These are phyloP conservation scores for Dromaius novaehollandiae DNA, from an alignment of 2,113 vertebrate species.

Conservation along the genomic window DNA sequence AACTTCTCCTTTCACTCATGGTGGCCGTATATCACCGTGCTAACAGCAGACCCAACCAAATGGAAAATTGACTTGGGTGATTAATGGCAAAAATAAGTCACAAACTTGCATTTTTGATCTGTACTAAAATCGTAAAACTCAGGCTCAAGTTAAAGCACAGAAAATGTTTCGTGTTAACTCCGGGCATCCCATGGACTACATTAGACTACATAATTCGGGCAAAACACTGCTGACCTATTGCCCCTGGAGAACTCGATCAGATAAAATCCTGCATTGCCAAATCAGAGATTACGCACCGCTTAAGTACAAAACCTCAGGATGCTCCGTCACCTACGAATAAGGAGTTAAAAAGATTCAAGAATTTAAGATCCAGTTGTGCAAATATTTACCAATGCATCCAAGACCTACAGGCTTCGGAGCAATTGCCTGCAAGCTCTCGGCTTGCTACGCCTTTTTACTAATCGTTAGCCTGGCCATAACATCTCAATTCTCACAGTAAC, in stretches of 20 bases:
- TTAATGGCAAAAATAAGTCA: neutral
- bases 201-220: neutral
- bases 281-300: neutral
- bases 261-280: neutral
- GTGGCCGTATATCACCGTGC: neutral
- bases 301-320: neutral
- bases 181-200: rapidly evolving
- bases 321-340: rapidly evolving
- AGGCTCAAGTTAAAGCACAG: rapidly evolving
- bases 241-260: neutral
- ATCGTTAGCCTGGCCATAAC: neutral
- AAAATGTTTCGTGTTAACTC: rapidly evolving
- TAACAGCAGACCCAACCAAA: conserved; percentile 25
- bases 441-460: neutral
- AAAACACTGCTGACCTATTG: neutral
- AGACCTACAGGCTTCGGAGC: neutral
- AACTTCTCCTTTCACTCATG: neutral
- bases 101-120: neutral
- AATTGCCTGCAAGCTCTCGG: neutral
- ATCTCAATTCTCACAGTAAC: neutral
- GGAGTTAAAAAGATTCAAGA: neutral
- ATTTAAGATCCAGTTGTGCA: neutral
- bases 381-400: neutral
- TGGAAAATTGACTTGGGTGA: conserved; percentile 29
- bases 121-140: neutral